Conservation (phyloP, 92 coral and sea anemone genomes). For the Siderastrea radians region DNA sequence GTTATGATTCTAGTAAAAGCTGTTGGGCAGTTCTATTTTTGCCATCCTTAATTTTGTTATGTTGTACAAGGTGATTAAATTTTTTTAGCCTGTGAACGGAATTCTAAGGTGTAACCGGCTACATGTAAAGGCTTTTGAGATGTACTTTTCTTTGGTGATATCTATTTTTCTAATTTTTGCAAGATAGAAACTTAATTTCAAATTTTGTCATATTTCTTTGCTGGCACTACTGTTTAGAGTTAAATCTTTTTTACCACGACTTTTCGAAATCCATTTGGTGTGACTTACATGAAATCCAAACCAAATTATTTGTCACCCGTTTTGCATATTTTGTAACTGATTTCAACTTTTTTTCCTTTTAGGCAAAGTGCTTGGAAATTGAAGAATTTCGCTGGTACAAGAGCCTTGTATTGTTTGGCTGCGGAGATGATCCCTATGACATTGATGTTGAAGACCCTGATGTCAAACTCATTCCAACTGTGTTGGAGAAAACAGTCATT, state of each 20-base stretch:
- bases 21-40: neutral
- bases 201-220: neutral
- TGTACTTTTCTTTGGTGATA: neutral
- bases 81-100: neutral
- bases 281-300: neutral
- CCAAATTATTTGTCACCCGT: neutral
- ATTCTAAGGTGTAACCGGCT: neutral
- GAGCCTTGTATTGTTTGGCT: constrained; percentile 88
- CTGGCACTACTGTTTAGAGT: neutral
- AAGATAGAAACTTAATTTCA: no score
- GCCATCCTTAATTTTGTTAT: no score
- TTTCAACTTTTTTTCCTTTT: constrained; percentile 10
- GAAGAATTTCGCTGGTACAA: constrained; percentile 94
- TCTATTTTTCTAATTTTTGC: no score
- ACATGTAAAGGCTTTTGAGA: neutral
- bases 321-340: neutral
- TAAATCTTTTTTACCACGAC: no score
- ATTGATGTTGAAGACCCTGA: constrained; percentile 93
- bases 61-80: no score
- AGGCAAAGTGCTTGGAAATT: constrained; percentile 82
- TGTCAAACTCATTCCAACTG: constrained; percentile 90
- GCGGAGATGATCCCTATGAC: constrained; percentile 79
- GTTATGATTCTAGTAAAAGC: neutral
- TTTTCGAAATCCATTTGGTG: neutral
- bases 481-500: constrained; percentile 89